Conservation (phyloP, 2,888 invertebrate genomes). For the Amphipoea oculea region DNA sequence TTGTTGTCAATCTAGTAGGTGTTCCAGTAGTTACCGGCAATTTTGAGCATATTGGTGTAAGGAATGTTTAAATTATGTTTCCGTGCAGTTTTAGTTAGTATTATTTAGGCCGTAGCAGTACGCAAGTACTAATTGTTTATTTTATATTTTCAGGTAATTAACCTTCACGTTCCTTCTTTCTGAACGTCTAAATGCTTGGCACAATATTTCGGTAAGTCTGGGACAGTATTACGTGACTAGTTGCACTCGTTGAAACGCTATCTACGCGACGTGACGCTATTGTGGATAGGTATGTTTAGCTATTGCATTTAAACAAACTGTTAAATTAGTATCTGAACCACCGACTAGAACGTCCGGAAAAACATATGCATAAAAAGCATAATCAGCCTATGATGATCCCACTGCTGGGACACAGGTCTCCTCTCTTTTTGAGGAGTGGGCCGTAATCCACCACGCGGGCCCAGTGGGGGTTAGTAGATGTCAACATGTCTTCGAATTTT, state of each 20-base stretch:
- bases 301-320: conserved; percentile 24
- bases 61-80: conserved; percentile 68
- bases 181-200: conserved; percentile 85
- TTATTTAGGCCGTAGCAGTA: conserved; percentile 55
- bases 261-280: conserved; percentile 23
- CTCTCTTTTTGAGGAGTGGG: too few relatives aligned
- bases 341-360: background rate
- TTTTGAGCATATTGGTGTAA: conserved; percentile 60
- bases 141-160: conserved; percentile 89
- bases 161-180: conserved; percentile 88
- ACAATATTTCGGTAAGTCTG: conserved; percentile 86
- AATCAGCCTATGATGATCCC: too few relatives aligned
- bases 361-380: background rate
- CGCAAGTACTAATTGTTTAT: conserved; percentile 79
- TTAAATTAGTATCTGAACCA: background rate
- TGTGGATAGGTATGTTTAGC: conserved; percentile 27
- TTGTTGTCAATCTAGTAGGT: conserved; percentile 27
- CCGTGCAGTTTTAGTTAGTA: conserved; percentile 59
- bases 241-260: conserved; percentile 69
- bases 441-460: too few relatives aligned
- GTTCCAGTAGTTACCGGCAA: conserved; percentile 49
- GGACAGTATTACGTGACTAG: conserved; percentile 83
- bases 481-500: too few relatives aligned
- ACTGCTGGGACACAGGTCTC: too few relatives aligned
- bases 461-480: too few relatives aligned